Evolutionary conservation across 2,888 invertebrate genomes (phyloP).

Genomic region (Asteroscopus sphinx): DNA sequence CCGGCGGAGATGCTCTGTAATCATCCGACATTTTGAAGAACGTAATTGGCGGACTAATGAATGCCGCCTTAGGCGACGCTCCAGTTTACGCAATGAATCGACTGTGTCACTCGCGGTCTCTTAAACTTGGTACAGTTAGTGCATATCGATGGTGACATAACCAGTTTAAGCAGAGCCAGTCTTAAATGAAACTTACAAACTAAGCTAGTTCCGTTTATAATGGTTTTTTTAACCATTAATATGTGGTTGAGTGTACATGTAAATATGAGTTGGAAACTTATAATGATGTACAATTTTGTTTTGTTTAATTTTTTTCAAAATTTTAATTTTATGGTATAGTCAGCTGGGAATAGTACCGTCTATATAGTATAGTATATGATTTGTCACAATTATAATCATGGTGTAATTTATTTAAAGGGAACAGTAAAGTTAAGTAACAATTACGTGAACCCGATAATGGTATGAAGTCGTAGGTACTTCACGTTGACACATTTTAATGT

Average conservation of each 20-base stretch:
- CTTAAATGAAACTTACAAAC: no score
- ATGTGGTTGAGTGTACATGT: no score
- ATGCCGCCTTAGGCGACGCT: slow-evolving; percentile 80
- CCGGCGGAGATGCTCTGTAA: slow-evolving; percentile 78
- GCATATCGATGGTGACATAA: no score
- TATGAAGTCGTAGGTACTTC: background rate
- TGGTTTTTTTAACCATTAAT: no score
- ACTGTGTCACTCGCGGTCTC: slow-evolving; percentile 77
- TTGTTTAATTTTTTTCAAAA: slow-evolving; percentile 33
- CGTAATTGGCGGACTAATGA: slow-evolving; percentile 87
- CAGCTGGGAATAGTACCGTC: slow-evolving; percentile 15
- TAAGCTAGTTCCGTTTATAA: no score
- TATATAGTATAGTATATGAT: slow-evolving; percentile 39
- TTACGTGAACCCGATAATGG: slow-evolving; percentile 27
- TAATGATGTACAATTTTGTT: slow-evolving; percentile 56
- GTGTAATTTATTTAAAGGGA: slow-evolving; percentile 35
- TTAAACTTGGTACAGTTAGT: slow-evolving; percentile 52
- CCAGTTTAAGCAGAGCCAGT: no score
- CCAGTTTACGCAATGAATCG: slow-evolving; percentile 85
- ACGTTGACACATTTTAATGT: slow-evolving; percentile 7
- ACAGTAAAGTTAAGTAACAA: slow-evolving; percentile 34
- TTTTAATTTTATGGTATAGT: slow-evolving; percentile 49
- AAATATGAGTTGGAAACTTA: slow-evolving; percentile 49
- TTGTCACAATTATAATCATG: slow-evolving; percentile 47
- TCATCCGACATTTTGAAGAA: slow-evolving; percentile 85